These are phyloP conservation scores for Pseudomyrmex gracilis DNA, from an alignment of 1,140 invertebrate species.

Conservation along the genomic window DNA sequence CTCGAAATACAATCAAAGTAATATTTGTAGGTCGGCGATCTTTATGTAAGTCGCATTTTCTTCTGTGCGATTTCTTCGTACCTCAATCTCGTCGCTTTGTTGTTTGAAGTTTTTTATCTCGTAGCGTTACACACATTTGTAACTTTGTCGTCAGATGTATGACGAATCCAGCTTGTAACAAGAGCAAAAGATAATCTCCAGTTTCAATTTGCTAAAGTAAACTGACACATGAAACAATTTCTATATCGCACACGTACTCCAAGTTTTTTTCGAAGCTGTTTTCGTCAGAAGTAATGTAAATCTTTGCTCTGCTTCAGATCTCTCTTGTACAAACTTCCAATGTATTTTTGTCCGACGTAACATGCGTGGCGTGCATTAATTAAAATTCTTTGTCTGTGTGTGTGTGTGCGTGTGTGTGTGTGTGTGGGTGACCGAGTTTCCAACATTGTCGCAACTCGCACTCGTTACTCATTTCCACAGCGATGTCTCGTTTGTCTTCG, in stretches of 20 bases:
- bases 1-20: not conserved
- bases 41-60: not conserved
- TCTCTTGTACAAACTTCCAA: not conserved
- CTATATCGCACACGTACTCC: no score
- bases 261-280: not conserved
- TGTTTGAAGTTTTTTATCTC: not conserved
- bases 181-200: not conserved
- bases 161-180: not conserved
- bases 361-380: conserved; percentile 22
- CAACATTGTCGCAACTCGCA: conserved; percentile 13
- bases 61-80: not conserved
- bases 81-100: not conserved
- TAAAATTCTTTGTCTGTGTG: conserved; percentile 7
- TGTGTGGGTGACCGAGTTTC: conserved; percentile 18
- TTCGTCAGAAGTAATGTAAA: not conserved
- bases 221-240: not conserved
- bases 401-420: no score
- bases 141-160: not conserved
- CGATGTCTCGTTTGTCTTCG: conserved; percentile 66
- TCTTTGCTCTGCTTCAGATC: not conserved
- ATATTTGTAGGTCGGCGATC: not conserved
- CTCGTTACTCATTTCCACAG: conserved; percentile 37
- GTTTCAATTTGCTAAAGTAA: not conserved
- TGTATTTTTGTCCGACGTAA: not conserved
- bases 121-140: not conserved